Conservation (phyloP, 2,797 vertebrate genomes). For the Pyrocephalus nanus region DNA sequence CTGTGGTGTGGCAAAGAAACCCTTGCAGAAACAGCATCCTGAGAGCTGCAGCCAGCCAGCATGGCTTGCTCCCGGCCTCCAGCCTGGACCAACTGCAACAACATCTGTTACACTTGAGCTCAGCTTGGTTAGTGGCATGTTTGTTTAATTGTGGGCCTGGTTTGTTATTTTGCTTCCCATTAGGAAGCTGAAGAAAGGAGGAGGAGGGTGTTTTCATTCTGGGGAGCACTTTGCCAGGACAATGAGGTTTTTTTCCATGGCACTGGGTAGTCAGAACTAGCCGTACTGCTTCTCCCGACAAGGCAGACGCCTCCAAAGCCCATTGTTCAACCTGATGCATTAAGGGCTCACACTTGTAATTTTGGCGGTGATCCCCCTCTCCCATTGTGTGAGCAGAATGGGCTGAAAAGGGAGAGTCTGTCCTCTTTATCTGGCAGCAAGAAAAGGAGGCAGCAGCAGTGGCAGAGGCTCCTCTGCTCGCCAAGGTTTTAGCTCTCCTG, state of each 20-base stretch:
- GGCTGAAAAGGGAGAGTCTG: conserved; percentile 73
- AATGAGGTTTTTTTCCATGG: conserved; percentile 70
- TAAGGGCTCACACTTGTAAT: conserved; percentile 76
- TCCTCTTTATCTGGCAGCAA: conserved; percentile 68
- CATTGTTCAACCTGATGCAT: conserved; percentile 77
- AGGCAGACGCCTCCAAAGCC: conserved; percentile 71
- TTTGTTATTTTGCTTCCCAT: conserved; percentile 76
- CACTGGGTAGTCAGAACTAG: conserved; percentile 69
- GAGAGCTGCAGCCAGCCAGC: background rate
- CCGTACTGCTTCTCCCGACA: conserved; percentile 62
- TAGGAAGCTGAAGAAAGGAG: conserved; percentile 75
- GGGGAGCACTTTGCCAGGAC: conserved; percentile 66
- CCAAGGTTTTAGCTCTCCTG: conserved; percentile 24
- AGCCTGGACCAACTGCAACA: conserved; percentile 62
- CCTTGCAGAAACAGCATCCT: background rate
- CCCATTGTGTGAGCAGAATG: conserved; percentile 73
- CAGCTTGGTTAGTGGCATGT: conserved; percentile 65
- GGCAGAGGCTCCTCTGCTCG: conserved; percentile 7
- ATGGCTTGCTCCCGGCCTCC: background rate
- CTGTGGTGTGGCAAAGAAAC: background rate
- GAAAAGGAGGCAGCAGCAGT: conserved; percentile 51
- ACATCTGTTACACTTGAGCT: conserved; percentile 76
- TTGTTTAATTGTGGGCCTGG: conserved; percentile 76
- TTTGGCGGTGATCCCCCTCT: conserved; percentile 72
- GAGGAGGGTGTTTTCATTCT: conserved; percentile 72